A percentile compares a stretch with the other conserved stretches of the same genome.
Evolutionary conservation across 2,888 invertebrate genomes (phyloP).

Genomic region (Octonoba sinensis): DNA sequence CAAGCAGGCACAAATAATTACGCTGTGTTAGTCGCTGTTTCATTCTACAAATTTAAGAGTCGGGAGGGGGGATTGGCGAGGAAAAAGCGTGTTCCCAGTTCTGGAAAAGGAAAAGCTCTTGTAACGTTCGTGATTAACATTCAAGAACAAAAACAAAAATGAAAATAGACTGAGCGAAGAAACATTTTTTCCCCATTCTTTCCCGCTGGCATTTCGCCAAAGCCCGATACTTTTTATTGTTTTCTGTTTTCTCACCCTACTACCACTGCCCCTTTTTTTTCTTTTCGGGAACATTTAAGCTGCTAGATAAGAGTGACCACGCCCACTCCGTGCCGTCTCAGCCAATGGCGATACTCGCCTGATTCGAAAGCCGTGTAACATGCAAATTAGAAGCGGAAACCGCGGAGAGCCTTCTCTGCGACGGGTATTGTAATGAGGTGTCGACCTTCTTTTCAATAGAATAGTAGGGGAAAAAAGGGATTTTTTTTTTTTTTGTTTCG

Average conservation of each 20-base stretch:
- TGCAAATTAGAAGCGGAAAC: constrained; percentile 60
- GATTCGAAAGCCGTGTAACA: constrained; percentile 59
- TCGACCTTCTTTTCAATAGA: constrained; percentile 37
- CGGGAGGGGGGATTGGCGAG: not conserved
- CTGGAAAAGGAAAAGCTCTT: constrained; percentile 50
- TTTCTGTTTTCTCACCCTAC: not conserved
- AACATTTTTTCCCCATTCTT: constrained; percentile 30
- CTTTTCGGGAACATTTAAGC: constrained; percentile 53
- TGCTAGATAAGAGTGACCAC: constrained; percentile 26
- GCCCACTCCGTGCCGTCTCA: constrained; percentile 55
- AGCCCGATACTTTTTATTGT: constrained; percentile 32
- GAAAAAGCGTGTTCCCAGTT: constrained; percentile 36
- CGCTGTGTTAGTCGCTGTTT: constrained; percentile 48
- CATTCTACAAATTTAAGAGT: constrained; percentile 20
- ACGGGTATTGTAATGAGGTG: constrained; percentile 58
- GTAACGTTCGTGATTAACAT: constrained; percentile 62
- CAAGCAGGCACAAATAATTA: constrained; percentile 30
- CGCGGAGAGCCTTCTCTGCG: constrained; percentile 28
- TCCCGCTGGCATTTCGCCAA: constrained; percentile 55
- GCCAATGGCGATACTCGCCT: constrained; percentile 54
- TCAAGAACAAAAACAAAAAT: constrained; percentile 39
- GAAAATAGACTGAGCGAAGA: constrained; percentile 22
- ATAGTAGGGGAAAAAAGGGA: constrained; percentile 3
- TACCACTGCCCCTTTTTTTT: constrained; percentile 10
- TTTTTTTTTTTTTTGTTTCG: constrained; percentile 23